phyloP scores from a whole-genome alignment of 2,888 invertebrate genomes.

The Cosmia pyralina region DNA sequence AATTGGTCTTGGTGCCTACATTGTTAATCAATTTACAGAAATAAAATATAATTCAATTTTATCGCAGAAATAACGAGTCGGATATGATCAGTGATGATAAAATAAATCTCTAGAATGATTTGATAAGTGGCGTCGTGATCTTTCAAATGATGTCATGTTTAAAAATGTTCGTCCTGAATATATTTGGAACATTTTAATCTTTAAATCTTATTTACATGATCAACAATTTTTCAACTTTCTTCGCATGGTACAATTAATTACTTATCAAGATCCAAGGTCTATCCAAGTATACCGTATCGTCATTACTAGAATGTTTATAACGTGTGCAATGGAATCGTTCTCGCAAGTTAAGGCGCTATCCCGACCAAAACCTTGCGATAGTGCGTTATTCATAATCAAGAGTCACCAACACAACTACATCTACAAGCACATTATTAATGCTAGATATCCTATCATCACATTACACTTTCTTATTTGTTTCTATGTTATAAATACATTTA shows the following conservation, averaged over 20 bases:
- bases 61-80: slow-evolving; percentile 54
- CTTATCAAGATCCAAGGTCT: neutral
- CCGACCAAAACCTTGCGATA: too few species aligned
- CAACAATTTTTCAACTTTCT: slow-evolving; percentile 2
- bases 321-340: neutral
- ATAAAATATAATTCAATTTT: slow-evolving; percentile 26
- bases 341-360: neutral
- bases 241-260: neutral
- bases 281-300: neutral
- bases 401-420: too few species aligned
- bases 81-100: slow-evolving; percentile 48
- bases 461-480: too few species aligned
- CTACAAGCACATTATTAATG: too few species aligned
- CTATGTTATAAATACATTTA: too few species aligned
- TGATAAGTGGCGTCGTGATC: slow-evolving; percentile 34
- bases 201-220: neutral
- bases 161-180: slow-evolving; percentile 13
- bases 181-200: slow-evolving; percentile 5
- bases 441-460: too few species aligned
- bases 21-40: slow-evolving; percentile 40
- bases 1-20: neutral
- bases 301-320: neutral
- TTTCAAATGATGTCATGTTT: slow-evolving; percentile 28
- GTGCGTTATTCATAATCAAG: too few species aligned
- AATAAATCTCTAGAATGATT: slow-evolving; percentile 42